phyloP scores from a whole-genome alignment of 2,113 vertebrate species.

The Zosterops pallidus region DNA sequence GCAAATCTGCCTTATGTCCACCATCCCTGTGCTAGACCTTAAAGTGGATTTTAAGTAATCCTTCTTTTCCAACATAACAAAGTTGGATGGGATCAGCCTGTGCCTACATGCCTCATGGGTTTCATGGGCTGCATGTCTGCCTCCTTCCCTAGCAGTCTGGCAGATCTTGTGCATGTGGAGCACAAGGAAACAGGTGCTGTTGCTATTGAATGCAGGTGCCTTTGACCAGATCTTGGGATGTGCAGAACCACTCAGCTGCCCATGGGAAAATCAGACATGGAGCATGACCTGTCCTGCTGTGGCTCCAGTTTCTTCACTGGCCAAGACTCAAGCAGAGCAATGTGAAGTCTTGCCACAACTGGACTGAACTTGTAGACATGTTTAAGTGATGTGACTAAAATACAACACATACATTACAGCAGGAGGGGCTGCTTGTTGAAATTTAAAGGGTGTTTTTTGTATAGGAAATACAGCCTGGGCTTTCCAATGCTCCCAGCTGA shows the following conservation, averaged over 20 bases:
- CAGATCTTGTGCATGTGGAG: neutral
- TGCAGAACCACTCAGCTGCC: neutral
- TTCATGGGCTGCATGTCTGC: neutral
- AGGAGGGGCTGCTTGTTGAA: neutral
- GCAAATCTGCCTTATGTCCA: neutral
- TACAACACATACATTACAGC: neutral
- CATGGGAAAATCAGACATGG: neutral
- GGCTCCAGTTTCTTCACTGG: neutral
- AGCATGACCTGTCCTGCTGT: neutral
- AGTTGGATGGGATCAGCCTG: neutral
- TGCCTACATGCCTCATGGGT: fast-evolving
- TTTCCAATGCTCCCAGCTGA: neutral
- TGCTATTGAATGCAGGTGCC: neutral
- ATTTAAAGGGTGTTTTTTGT: neutral
- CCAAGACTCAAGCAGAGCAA: neutral
- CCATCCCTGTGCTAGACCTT: neutral
- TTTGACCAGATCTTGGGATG: neutral
- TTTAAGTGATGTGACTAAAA: neutral
- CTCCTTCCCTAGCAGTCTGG: neutral
- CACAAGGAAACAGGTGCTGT: neutral
- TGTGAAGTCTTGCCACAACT: neutral
- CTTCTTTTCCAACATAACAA: neutral
- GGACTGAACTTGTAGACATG: neutral
- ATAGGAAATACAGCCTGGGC: neutral
- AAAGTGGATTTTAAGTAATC: neutral